Base-by-base conservation (phyloP, 2,113 vertebrate genomes). In the Ptilonorhynchus violaceus region DNA sequence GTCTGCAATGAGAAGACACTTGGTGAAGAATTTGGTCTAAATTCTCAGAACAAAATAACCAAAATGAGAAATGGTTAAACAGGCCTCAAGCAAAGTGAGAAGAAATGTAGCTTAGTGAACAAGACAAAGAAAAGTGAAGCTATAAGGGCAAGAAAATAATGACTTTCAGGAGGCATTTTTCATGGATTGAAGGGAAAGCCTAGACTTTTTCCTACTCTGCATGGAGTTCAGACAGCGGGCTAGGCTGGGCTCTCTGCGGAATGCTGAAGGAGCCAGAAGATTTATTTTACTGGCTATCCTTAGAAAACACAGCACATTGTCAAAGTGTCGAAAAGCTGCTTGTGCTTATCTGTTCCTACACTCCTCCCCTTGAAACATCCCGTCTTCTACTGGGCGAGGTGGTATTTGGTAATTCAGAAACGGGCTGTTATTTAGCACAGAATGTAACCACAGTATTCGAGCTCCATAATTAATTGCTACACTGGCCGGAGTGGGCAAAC, bases 341-440 rank as follows among this genome's bases (percentile, higher is more conserved):
- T 70, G 37, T 6, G 28, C 21, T 88, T 60, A 76, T 70, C 44
- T 41, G 28, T 77, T 88, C 60, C 59, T 27, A 53, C 7, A 8
- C 92, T 30, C 74, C 85, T 83, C 58, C 87, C 80, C 89, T 92
- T 93, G 91, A 88, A 92, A 76, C 37, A 92, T 58, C 10, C 31
- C 55, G 42, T 86, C 64, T 63, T 37, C 31, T 59, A 73, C 72
- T 41, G 37, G 81, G 87, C 88, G 62, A 64, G 30, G 16, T 66
- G 58, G 49, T 83, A 62, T 22, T 70, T 39, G 60, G 44, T 85
- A 92, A 92, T 44, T 94, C 59, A 91, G 92, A 78, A 94, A 87
- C 28, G 11, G 50, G 35, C n/a, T 94, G 67, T 56, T 87, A 60
- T 41, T 85, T 83, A 79, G 62, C 55, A 47, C 49, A 60, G 20